Percentiles rank a stretch among this genome's conserved stretches.
Evolutionary conservation across 1,140 invertebrate genomes (phyloP).

Genomic region (Gonioctena quinquepunctata): DNA sequence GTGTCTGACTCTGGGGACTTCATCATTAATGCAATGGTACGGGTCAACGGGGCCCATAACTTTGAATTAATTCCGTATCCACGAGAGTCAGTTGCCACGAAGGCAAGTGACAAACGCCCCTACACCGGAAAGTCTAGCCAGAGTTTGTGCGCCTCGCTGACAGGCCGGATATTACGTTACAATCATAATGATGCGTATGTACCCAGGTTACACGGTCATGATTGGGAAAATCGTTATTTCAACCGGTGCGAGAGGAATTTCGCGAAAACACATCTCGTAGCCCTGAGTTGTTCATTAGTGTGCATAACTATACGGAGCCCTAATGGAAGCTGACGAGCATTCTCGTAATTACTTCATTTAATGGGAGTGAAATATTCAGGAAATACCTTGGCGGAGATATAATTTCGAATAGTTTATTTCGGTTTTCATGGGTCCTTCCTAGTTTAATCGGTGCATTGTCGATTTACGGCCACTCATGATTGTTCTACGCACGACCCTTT

Average conservation of each 20-base stretch:
- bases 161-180: slow-evolving; percentile 2
- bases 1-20: background rate
- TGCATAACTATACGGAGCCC: background rate
- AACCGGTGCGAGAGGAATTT: background rate
- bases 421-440: background rate
- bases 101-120: slow-evolving; percentile 15
- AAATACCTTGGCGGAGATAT: background rate
- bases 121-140: slow-evolving; percentile 14
- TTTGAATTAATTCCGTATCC: slow-evolving; percentile 22
- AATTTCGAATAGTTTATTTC: background rate
- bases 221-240: slow-evolving; percentile 20
- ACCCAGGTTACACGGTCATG: background rate
- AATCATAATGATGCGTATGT: slow-evolving; percentile 14
- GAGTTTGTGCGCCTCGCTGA: slow-evolving; percentile 18
- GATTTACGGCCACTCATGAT: too few relatives aligned
- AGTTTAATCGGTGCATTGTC: too few relatives aligned
- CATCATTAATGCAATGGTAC: background rate
- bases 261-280: background rate
- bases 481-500: too few relatives aligned
- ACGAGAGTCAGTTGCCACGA: slow-evolving; percentile 17
- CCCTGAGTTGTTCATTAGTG: background rate
- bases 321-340: background rate
- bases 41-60: slow-evolving; percentile 8
- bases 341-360: background rate
- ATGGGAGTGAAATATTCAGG: background rate